Base-by-base conservation (phyloP, 2,113 vertebrate genomes). In the Speoplatyrhinus poulsoni region DNA sequence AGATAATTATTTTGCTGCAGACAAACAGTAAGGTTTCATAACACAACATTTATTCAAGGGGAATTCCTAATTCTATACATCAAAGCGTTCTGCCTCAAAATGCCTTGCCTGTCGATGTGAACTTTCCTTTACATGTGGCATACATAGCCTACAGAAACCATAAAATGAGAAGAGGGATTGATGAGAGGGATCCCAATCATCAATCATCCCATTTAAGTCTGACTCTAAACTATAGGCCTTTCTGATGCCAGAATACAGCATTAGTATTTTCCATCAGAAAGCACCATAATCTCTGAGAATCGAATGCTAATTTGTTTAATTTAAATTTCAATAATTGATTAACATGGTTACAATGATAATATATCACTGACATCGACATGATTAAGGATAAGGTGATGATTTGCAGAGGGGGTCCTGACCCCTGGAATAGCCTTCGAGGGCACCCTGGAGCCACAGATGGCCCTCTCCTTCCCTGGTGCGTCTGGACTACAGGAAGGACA, bases 61-160 rank as follows among this genome's bases (percentile, higher is more conserved):
- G 79, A 86, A 80, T 89, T 89, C 87, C 85, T 76, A 70, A 3
- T 65, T 69, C 52, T 62, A 19, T 59, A 79, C 78, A 69, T 87
- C 85, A 87, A 87, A 90, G 80, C 50, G 15, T 63, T 75, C 48
- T 74, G 52, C 26, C 65, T 73, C 33, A 19, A 84, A 63, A 68
- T 41, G 56, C 60, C 49, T 8, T 32, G 47, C n/a, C 52, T 74
- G 74, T 65, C 47, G 49, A 72, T 32, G 17, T 15, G 17, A 3
- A 9, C 50, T 80, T 67, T 72, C 56, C 60, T 67, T 87, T 61
- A 67, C 70, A 74, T 79, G 80, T 65, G 76, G 67, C 58, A n/a
- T 7, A 26, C 12, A 26, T 60, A 61, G 36, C 62, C 67, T 68
- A 33, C 60, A 82, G 73, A 80, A 52, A 64, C 52, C 53, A 41